Percentiles rank a stretch among this genome's conserved stretches.
Evolutionary conservation across 1,140 invertebrate genomes (phyloP).

Genomic region (Macrobrachium nipponense): DNA sequence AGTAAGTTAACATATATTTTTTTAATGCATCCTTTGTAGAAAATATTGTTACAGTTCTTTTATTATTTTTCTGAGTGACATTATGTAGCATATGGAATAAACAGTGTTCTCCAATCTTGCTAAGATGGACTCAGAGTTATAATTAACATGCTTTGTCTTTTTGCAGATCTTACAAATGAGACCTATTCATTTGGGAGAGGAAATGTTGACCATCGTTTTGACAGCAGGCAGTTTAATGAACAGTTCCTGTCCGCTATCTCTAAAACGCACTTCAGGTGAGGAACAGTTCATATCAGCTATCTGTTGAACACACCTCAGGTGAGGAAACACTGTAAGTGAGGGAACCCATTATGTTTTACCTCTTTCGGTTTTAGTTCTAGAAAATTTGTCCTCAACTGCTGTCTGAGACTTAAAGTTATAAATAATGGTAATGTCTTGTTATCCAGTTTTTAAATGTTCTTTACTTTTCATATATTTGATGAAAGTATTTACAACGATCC

Average conservation of each 20-base stretch:
- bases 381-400: too few species aligned
- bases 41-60: too few species aligned
- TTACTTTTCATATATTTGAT: too few species aligned
- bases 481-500: too few species aligned
- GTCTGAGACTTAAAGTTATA: too few species aligned
- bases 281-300: neutral
- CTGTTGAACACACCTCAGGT: neutral
- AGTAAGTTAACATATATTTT: too few species aligned
- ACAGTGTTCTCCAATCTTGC: neutral
- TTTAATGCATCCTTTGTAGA: too few species aligned
- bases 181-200: slow-evolving; percentile 42
- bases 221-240: slow-evolving; percentile 13
- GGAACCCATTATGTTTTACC: neutral
- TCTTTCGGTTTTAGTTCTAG: neutral
- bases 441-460: too few species aligned
- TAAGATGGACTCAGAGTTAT: neutral
- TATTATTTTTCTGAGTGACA: too few species aligned
- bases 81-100: neutral
- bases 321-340: too few species aligned
- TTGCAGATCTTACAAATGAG: slow-evolving; percentile 35
- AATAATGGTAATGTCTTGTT: too few species aligned
- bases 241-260: slow-evolving; percentile 40
- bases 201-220: slow-evolving; percentile 20
- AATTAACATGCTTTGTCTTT: neutral
- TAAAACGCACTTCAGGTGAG: slow-evolving; percentile 56